phyloP scores from a whole-genome alignment of 2,888 invertebrate genomes.

The Cantharis rufa region DNA sequence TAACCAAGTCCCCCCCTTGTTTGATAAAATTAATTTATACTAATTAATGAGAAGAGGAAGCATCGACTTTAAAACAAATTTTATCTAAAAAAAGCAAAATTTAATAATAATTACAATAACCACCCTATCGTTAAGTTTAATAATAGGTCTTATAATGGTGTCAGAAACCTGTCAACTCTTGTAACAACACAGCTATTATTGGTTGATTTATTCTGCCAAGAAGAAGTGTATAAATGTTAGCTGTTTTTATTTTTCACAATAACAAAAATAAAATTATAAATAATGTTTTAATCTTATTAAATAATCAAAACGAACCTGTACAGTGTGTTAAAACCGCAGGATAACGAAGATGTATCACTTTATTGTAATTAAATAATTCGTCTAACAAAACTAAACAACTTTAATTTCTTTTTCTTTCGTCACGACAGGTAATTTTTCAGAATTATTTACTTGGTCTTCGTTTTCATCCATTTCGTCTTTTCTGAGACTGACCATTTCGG shows the following conservation, averaged over 20 bases:
- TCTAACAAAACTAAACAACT: not conserved
- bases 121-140: not conserved
- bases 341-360: not conserved
- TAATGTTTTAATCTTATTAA: no score
- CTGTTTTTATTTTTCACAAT: no score
- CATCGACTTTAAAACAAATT: no score
- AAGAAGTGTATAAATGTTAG: not conserved
- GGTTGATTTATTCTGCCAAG: not conserved
- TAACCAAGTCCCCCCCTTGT: no score
- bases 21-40: no score
- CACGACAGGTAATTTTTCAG: not conserved
- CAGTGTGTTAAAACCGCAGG: not conserved
- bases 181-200: not conserved
- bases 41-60: no score
- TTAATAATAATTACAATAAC: not conserved
- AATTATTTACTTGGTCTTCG: constrained; percentile 7
- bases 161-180: not conserved
- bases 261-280: no score
- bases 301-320: not conserved
- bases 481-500: constrained; percentile 33
- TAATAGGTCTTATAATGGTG: not conserved
- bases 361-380: not conserved
- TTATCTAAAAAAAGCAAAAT: no score
- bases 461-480: constrained; percentile 31
- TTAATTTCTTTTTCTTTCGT: not conserved